A percentile compares a stretch with the other conserved stretches of the same genome.
These are phyloP conservation scores for Agelaius tricolor DNA, from an alignment of 2,113 vertebrate species.

Conservation along the genomic window DNA sequence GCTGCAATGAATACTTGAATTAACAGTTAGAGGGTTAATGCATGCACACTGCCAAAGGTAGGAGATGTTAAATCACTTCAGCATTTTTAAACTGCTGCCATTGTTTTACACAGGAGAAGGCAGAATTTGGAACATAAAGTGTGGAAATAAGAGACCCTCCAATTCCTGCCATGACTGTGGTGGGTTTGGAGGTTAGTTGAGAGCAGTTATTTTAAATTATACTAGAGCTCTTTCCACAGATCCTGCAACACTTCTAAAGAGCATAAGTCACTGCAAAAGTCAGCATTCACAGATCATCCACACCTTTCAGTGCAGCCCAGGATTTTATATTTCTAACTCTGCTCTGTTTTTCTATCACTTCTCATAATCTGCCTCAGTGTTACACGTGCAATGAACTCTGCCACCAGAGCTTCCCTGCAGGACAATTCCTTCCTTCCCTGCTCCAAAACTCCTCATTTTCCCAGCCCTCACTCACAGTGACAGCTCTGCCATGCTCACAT, in stretches of 20 bases:
- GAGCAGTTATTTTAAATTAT: neutral
- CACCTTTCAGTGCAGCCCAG: neutral
- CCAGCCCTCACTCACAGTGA: neutral
- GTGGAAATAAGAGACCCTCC: neutral
- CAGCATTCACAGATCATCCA: neutral
- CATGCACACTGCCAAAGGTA: neutral
- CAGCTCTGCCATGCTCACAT: neutral
- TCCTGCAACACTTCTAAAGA: neutral
- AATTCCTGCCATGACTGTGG: neutral
- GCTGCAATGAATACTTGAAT: conserved; percentile 23
- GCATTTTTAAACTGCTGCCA: no score
- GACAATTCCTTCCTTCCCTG: neutral
- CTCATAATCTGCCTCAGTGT: neutral
- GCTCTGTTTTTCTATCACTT: neutral
- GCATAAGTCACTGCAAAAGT: neutral
- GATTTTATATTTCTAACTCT: neutral
- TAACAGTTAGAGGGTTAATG: conserved; percentile 16
- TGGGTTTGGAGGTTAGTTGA: neutral
- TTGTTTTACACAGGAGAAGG: neutral
- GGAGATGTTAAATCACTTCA: neutral
- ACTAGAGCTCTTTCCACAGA: neutral
- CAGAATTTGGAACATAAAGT: neutral
- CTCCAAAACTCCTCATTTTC: neutral
- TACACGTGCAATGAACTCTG: accelerated
- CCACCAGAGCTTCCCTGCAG: neutral